A percentile compares a stretch with the other conserved stretches of the same genome.
phyloP scores from a whole-genome alignment of 2,797 vertebrate species.

The Chaenodraco wilsoni region DNA sequence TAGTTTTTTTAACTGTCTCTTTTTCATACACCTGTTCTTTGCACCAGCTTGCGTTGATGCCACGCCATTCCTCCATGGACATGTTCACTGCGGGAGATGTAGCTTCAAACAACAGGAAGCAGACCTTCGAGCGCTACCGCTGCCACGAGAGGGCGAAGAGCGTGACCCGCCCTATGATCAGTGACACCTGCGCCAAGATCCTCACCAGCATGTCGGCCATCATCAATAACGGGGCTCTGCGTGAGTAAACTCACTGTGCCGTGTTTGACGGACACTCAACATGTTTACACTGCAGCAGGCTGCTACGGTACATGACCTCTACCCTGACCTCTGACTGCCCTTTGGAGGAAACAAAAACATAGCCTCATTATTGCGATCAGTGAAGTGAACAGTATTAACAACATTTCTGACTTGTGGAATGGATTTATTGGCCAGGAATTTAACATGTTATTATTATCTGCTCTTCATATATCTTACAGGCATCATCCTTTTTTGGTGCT shows the following conservation, averaged over 20 bases:
- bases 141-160: constrained; percentile 88
- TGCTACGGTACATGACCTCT: constrained; percentile 1
- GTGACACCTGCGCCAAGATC: constrained; percentile 89
- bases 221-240: constrained; percentile 89
- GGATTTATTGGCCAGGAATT: not conserved
- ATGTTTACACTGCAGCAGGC: constrained; percentile 3
- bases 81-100: constrained; percentile 92
- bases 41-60: constrained; percentile 89
- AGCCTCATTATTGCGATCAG: not conserved
- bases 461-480: not conserved
- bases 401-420: not conserved
- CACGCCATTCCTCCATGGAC: constrained; percentile 90
- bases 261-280: not conserved
- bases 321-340: constrained; percentile 7
- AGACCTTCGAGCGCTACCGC: constrained; percentile 91
- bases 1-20: not conserved
- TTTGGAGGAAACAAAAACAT: constrained; percentile 1
- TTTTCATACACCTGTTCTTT: not conserved
- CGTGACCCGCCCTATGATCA: constrained; percentile 79
- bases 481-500: not conserved
- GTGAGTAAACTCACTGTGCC: constrained; percentile 78
- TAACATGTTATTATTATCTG: not conserved
- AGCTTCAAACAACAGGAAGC: constrained; percentile 82
- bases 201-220: constrained; percentile 92
- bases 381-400: not conserved